Evolutionary conservation across 1,140 invertebrate species (phyloP), one percentile per base, ranked within the genome.

Genomic region (Drosophila hydei): DNA sequence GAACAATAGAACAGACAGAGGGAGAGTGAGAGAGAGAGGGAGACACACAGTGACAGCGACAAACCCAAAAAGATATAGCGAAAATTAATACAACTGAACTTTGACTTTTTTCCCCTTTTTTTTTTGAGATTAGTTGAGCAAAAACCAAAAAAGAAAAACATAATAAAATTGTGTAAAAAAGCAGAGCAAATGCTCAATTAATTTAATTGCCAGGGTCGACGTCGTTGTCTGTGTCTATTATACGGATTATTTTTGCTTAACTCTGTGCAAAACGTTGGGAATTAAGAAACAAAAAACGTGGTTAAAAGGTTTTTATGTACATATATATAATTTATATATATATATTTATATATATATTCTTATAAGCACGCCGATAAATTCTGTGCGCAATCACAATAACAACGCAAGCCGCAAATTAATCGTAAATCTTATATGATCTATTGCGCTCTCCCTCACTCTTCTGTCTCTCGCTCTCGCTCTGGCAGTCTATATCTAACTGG

Each of bases 21-120:
- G 42, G 47, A 47, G 47, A 67, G 43, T 33, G 36, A 62, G 43
- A 14, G 36, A 25, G 8, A 12, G 8, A n/a, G 51, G 7, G 27
- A 48, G 19, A 30, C 0, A 30, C 1, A 67, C 23, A 14, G 18
- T 23, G n/a, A 38, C 25, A 9, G 19, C 11, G 43, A 23, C 18
- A 65, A 8, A 38, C 2, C 30, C 30, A 33, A 33, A 11, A 3
- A 33, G 33, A 54, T 27, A 25, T 63, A 30, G 60, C 60, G n/a
- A 72, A 43, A 74, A 81, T 62, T 38, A 63, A 81, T 77, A 25
- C 60, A 36, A 67, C 54, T 71, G 64, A 75, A 75, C 79, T 84
- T 72, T 68, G 75, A 52, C 64, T 71, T 75, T 77, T 21, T 33
- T 33, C 14, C 38, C 33, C 40, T 62, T 43, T 52, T 42, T 40